Evolutionary conservation across 2,888 invertebrate species (phyloP).

Genomic region (Abrostola triplasia): DNA sequence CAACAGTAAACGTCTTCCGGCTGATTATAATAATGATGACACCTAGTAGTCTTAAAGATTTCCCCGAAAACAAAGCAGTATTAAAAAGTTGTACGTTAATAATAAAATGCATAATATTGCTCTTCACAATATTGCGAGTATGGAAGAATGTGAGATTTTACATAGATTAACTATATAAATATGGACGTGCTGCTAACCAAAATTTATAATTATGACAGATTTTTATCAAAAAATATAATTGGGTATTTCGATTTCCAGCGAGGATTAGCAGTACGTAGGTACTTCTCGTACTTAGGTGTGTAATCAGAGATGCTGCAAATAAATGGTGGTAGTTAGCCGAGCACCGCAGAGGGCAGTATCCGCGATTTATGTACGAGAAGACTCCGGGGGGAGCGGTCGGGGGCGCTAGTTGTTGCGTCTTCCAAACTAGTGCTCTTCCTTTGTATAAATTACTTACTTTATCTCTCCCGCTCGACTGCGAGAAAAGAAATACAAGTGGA

Average conservation of each 20-base stretch:
- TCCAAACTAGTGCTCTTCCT: conserved; percentile 56
- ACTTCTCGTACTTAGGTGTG: conserved; percentile 58
- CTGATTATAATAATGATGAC: too few species aligned
- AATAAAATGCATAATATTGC: too few species aligned
- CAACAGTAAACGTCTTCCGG: too few species aligned
- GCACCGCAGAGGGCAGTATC: conserved; percentile 84
- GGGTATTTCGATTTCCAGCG: neutral
- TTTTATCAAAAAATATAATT: too few species aligned
- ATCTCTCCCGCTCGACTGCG: conserved; percentile 44
- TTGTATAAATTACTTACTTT: conserved; percentile 59
- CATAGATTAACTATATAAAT: too few species aligned
- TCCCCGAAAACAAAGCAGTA: too few species aligned
- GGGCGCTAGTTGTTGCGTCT: conserved; percentile 61
- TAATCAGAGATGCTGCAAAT: conserved; percentile 83
- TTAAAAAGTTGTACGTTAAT: too few species aligned
- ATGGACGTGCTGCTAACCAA: too few species aligned
- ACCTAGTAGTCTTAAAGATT: too few species aligned
- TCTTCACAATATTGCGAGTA: too few species aligned
- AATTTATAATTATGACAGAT: too few species aligned
- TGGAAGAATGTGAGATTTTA: too few species aligned
- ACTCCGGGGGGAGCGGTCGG: conserved; percentile 51
- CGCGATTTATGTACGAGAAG: conserved; percentile 78
- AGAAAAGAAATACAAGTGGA: conserved; percentile 45
- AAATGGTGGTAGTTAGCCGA: conserved; percentile 84
- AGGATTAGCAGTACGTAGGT: conserved; percentile 4